phyloP scores from a whole-genome alignment of 1,140 invertebrate species.

The Himalopsyche phryganea region DNA sequence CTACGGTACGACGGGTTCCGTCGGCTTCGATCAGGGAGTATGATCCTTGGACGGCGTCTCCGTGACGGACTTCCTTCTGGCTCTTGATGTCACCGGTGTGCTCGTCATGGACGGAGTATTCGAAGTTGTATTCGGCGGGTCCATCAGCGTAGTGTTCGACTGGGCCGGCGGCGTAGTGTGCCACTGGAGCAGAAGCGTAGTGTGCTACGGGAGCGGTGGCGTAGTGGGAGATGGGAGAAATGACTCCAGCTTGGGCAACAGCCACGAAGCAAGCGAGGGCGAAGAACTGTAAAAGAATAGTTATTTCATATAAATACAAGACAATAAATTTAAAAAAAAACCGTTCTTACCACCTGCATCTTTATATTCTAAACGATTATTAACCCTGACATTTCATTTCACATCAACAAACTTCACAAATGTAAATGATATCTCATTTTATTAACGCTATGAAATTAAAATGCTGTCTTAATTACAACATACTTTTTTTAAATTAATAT shows the following conservation, averaged over 20 bases:
- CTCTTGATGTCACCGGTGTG: constrained; percentile 60
- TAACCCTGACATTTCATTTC: no score
- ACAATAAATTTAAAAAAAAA: no score
- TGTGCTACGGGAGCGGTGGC: constrained; percentile 36
- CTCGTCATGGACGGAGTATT: constrained; percentile 55
- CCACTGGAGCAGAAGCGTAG: constrained; percentile 28
- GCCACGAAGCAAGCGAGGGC: constrained; percentile 30
- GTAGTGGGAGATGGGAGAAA: constrained; percentile 26
- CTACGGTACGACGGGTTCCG: constrained; percentile 65
- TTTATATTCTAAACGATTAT: no score
- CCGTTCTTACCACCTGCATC: no score
- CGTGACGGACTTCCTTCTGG: constrained; percentile 58
- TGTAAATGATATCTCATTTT: no score
- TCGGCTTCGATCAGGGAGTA: constrained; percentile 63
- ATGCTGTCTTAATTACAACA: neutral
- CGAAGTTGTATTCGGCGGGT: constrained; percentile 51
- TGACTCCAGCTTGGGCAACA: constrained; percentile 21
- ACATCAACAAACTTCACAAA: no score
- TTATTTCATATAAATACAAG: no score
- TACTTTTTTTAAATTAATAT: neutral
- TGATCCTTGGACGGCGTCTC: constrained; percentile 56
- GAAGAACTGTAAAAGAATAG: constrained; percentile 18
- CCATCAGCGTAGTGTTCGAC: constrained; percentile 39
- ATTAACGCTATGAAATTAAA: no score
- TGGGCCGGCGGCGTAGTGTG: constrained; percentile 33